Evolutionary conservation across 2,888 invertebrate species (phyloP).

Genomic region (Sphaeridia pumilis): DNA sequence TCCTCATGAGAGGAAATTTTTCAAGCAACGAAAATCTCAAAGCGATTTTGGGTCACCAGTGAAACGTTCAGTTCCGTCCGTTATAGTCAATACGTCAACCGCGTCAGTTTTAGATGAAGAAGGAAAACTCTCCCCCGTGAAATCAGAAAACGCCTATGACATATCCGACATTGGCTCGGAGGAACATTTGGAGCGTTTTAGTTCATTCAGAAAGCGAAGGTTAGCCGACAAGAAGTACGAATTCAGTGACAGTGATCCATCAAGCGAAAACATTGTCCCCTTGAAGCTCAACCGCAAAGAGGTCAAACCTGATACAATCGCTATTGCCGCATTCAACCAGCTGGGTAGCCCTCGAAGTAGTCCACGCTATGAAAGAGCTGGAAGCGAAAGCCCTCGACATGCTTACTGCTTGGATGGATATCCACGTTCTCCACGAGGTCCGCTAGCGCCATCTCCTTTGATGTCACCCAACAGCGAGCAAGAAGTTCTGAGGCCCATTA

Average conservation of each 20-base stretch:
- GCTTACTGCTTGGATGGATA: conserved; percentile 2
- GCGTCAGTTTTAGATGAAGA: not conserved
- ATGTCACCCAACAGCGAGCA: conserved; percentile 26
- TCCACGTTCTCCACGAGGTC: conserved; percentile 24
- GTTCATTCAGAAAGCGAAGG: conserved; percentile 53
- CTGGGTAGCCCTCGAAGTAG: conserved; percentile 16
- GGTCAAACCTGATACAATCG: conserved; percentile 7
- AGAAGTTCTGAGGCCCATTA: conserved; percentile 26
- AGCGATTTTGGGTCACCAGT: not conserved
- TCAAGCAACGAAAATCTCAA: conserved; percentile 8
- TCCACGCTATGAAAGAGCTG: conserved; percentile 7
- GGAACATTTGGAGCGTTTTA: conserved; percentile 18
- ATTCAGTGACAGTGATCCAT: conserved; percentile 52
- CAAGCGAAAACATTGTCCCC: conserved; percentile 48
- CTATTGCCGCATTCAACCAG: conserved; percentile 5
- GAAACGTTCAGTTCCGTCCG: too few relatives aligned
- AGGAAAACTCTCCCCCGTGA: not conserved
- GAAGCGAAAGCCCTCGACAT: conserved; percentile 3
- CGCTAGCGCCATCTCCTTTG: conserved; percentile 26
- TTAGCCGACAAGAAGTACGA: conserved; percentile 86
- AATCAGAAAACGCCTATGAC: conserved; percentile 12
- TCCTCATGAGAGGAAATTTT: conserved; percentile 23
- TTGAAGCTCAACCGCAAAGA: conserved; percentile 27
- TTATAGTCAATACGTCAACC: too few relatives aligned
- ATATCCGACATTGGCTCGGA: conserved; percentile 16